Evolutionary conservation across 1,140 invertebrate species (phyloP), one percentile per base, ranked within the genome.

Genomic region (Papilio glaucus): DNA sequence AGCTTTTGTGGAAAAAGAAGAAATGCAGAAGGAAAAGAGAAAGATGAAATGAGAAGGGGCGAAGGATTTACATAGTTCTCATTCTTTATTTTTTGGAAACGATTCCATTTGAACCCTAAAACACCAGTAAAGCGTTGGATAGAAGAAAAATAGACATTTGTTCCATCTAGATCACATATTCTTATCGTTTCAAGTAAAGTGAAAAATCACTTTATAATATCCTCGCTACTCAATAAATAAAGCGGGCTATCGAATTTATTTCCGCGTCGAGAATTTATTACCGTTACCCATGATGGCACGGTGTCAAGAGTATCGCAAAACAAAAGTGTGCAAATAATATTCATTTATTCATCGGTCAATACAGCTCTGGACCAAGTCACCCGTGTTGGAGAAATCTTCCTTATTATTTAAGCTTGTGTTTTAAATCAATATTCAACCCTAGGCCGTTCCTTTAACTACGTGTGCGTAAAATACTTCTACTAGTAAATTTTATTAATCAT

Each of bases 321-420:
- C 60, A 15, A n/a, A n/a, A n/a, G n/a, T 62, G 60, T 62, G 60
- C 60, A 62, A 62, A 62, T 63, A 53, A 53, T 53, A 53, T 26
- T 53, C 10, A 53, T 26, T 53, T 53, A 53, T 53, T 53, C 49
- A 53, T 21, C 49, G 21, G 49, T 26, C 21, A 49, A 49, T 10
- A 49, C 2, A 24, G 21, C 49, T 57, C 21, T 57, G 24, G 49
- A 57, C 24, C 24, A 18, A 49, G 45, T 9, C 49, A 57, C 2
- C 24, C 0, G 12, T 57, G 1, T 24, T 24, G 15, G 12, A 57
- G 8, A 49, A 2, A 21, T n/a, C n/a, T n/a, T n/a, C 1, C 6
- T 10, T 10, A 10, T 10, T 12, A 8, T 49, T 49, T 49, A 9
- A 49, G 45, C 2, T 10, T 49, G n/a, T 33, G 6, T 33, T 33